These are phyloP conservation scores for Ditylenchus dipsaci DNA, from an alignment of 1,140 invertebrate species.

Conservation along the genomic window DNA sequence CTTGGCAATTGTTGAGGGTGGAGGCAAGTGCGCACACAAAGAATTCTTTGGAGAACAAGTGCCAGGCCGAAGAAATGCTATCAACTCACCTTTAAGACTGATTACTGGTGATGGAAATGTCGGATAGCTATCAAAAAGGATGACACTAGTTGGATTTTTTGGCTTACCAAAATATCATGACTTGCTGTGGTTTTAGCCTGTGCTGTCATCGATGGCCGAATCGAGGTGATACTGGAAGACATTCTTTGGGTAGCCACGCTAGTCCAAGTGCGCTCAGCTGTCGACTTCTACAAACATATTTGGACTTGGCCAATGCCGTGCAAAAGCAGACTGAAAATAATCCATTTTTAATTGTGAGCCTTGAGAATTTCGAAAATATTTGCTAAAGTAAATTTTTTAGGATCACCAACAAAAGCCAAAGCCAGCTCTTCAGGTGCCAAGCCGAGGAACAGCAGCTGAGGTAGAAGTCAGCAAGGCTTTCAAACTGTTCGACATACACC, in stretches of 20 bases:
- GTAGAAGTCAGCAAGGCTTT: constrained; percentile 16
- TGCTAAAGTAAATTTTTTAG: not conserved
- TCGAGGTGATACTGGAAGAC: constrained; percentile 88
- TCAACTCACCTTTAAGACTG: constrained; percentile 76
- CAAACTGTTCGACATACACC: constrained; percentile 74
- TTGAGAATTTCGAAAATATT: too few relatives aligned
- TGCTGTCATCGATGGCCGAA: constrained; percentile 80
- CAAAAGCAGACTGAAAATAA: not conserved
- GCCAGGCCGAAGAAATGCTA: constrained; percentile 1
- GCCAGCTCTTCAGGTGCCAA: not conserved
- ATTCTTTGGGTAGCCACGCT: constrained; percentile 88
- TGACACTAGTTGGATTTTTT: constrained; percentile 68
- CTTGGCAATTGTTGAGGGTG: constrained; percentile 72
- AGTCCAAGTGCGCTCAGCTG: constrained; percentile 86
- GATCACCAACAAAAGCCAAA: not conserved
- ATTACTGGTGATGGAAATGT: constrained; percentile 89
- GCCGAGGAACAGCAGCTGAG: not conserved
- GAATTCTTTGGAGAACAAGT: constrained; percentile 60
- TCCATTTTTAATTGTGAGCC: not conserved
- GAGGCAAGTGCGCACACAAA: constrained; percentile 46
- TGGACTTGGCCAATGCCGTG: constrained; percentile 60
- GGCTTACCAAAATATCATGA: not conserved
- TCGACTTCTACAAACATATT: constrained; percentile 87
- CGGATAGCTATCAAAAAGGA: constrained; percentile 93
- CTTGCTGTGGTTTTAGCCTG: constrained; percentile 69